Percentiles rank a stretch among this genome's conserved stretches.
These are phyloP conservation scores for Phylloscopus collybita DNA, from an alignment of 2,797 vertebrate species.

Conservation along the genomic window DNA sequence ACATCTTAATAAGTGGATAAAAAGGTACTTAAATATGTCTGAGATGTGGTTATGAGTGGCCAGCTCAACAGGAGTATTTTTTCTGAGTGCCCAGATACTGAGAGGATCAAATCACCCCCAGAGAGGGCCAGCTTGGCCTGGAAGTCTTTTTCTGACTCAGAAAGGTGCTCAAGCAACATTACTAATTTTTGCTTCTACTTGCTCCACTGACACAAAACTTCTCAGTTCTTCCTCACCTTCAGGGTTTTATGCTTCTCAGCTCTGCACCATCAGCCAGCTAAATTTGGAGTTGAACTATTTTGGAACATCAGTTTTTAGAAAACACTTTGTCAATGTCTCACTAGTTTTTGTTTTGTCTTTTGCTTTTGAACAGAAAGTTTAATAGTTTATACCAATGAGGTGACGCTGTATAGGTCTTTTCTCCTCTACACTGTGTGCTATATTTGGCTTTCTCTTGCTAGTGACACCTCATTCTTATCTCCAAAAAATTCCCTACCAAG, in stretches of 20 bases:
- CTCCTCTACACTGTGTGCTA: neutral
- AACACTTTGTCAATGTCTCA: neutral
- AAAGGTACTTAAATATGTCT: neutral
- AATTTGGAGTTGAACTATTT: neutral
- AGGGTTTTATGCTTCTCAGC: neutral
- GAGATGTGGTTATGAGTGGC: neutral
- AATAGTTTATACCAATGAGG: neutral
- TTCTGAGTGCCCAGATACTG: neutral
- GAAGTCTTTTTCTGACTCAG: neutral
- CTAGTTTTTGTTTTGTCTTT: neutral
- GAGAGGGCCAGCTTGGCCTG: neutral
- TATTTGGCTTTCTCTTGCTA: neutral
- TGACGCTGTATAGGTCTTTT: neutral
- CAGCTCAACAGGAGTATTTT: neutral
- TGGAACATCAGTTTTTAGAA: neutral
- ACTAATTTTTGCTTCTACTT: neutral
- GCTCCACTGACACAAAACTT: neutral
- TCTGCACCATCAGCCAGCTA: neutral
- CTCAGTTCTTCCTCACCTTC: neutral
- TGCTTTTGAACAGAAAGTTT: neutral
- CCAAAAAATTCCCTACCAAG: neutral
- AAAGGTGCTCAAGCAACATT: fast-evolving
- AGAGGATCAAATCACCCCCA: neutral
- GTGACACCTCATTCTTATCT: neutral
- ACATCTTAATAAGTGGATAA: neutral